These are phyloP conservation scores for Drosophila lutescens DNA, from an alignment of 2,888 invertebrate genomes.

Conservation along the genomic window DNA sequence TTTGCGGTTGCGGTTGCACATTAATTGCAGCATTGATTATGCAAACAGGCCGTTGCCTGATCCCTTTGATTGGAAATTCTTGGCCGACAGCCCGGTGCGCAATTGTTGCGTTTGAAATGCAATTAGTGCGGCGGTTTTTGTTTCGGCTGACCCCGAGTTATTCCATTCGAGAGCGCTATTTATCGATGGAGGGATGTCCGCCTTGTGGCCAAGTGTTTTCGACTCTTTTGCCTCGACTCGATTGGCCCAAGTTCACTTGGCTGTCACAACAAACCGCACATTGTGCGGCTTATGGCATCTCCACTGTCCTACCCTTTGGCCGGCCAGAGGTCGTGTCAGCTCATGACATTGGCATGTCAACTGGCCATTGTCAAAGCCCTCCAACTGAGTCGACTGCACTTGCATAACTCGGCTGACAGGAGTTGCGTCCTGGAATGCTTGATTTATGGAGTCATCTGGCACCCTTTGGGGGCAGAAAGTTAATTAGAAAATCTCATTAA, in stretches of 20 bases:
- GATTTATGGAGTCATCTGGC: slow-evolving; percentile 11
- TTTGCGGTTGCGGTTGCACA: slow-evolving; percentile 40
- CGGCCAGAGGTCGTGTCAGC: slow-evolving; percentile 10
- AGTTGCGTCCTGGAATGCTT: slow-evolving; percentile 10
- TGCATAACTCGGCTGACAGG: slow-evolving; percentile 26
- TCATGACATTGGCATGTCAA: slow-evolving; percentile 44
- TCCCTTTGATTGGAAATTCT: slow-evolving; percentile 29
- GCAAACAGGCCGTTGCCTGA: slow-evolving; percentile 3
- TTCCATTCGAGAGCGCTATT: neutral
- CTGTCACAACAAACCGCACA: slow-evolving; percentile 21
- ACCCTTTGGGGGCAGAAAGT: slow-evolving; percentile 3
- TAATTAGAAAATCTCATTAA: slow-evolving; percentile 27
- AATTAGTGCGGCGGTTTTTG: slow-evolving; percentile 35
- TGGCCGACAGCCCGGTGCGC: slow-evolving; percentile 1
- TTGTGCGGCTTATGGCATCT: slow-evolving; percentile 19
- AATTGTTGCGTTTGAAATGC: slow-evolving; percentile 41
- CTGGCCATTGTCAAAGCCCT: slow-evolving; percentile 19
- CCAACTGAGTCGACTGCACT: slow-evolving; percentile 19
- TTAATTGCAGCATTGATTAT: slow-evolving; percentile 46
- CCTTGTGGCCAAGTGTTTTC: slow-evolving; percentile 8
- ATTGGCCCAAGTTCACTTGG: slow-evolving; percentile 9
- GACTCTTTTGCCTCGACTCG: slow-evolving; percentile 3
- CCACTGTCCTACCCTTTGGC: neutral
- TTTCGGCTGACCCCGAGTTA: neutral
- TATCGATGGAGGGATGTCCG: neutral